Percentiles rank a stretch among this genome's conserved stretches.
These are phyloP conservation scores for Sterna hirundo DNA, from an alignment of 2,113 vertebrate species.

Conservation along the genomic window DNA sequence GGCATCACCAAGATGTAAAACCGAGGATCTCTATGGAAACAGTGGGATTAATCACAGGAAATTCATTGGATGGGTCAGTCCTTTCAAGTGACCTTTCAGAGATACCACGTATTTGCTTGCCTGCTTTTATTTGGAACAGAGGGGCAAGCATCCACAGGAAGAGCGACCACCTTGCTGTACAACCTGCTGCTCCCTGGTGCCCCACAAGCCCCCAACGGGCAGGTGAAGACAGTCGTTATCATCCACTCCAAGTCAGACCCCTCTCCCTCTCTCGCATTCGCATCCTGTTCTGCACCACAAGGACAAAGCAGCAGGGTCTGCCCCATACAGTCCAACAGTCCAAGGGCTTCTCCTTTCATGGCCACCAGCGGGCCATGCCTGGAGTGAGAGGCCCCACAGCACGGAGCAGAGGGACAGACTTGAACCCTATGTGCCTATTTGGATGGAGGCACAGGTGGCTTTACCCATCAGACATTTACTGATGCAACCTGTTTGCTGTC, in stretches of 20 bases:
- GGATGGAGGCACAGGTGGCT: neutral
- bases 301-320: neutral
- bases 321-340: neutral
- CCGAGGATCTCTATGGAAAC: constrained; percentile 36
- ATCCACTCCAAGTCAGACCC: neutral
- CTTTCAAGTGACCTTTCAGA: neutral
- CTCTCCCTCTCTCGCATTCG: neutral
- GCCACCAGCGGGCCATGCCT: neutral
- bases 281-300: neutral
- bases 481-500: neutral
- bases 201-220: neutral
- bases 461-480: neutral
- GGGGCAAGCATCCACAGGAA: neutral
- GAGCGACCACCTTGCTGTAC: neutral
- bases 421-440: neutral
- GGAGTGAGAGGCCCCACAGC: neutral
- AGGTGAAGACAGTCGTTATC: neutral
- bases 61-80: neutral
- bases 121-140: neutral
- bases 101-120: neutral
- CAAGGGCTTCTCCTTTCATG: neutral
- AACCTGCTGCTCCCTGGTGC: neutral
- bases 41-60: neutral
- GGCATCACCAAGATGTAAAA: neutral
- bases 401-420: neutral